Evolutionary conservation across 2,888 invertebrate genomes (phyloP).

Genomic region (Cetonia aurata): DNA sequence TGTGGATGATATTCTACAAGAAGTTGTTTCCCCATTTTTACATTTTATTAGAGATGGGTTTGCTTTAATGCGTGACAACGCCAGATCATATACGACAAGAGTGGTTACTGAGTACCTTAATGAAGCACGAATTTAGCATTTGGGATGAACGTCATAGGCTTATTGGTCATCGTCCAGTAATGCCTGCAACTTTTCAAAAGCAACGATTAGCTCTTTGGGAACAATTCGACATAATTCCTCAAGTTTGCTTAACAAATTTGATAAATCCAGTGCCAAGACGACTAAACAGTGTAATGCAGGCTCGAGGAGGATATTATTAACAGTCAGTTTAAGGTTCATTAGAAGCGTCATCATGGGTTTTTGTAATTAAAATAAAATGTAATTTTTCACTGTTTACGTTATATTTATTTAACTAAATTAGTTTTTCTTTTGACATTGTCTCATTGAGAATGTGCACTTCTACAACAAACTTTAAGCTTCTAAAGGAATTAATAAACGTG

Average conservation of each 20-base stretch:
- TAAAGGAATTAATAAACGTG: too few species aligned
- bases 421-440: slow-evolving; percentile 5
- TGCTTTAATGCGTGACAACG: too few species aligned
- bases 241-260: slow-evolving; percentile 13
- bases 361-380: slow-evolving; percentile 3
- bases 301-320: slow-evolving; percentile 13
- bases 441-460: too few species aligned
- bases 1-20: too few species aligned
- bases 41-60: too few species aligned
- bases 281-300: neutral
- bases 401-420: neutral
- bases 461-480: too few species aligned
- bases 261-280: slow-evolving; percentile 9
- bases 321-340: neutral
- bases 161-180: neutral
- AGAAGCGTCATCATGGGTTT: slow-evolving; percentile 12
- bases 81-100: too few species aligned
- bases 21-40: too few species aligned
- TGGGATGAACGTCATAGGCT: neutral
- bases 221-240: slow-evolving; percentile 2
- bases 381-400: neutral
- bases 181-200: neutral
- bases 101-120: too few species aligned
- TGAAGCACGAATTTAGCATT: too few species aligned
- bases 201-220: neutral